phyloP scores from a whole-genome alignment of 1,140 invertebrate species.

The Polypedilum vanderplanki region DNA sequence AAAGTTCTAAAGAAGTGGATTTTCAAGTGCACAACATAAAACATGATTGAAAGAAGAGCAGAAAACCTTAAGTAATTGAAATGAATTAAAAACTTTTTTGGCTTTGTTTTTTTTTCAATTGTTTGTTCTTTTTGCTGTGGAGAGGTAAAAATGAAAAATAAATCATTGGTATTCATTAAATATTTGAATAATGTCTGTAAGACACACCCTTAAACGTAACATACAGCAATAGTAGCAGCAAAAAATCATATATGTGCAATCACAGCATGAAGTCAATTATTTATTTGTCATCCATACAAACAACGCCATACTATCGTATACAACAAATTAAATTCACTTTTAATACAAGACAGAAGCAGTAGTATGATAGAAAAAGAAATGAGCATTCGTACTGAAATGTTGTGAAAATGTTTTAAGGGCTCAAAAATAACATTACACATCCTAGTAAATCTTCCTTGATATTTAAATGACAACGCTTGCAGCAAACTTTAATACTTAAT shows the following conservation, averaged over 20 bases:
- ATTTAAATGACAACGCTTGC: too few species aligned
- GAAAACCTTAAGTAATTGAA: neutral
- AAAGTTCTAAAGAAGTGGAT: neutral
- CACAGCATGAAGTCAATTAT: slow-evolving; percentile 17
- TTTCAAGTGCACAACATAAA: neutral
- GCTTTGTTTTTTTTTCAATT: neutral
- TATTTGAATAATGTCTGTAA: neutral
- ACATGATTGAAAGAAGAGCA: neutral
- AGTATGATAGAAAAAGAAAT: too few species aligned
- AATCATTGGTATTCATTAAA: neutral
- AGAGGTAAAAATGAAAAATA: neutral
- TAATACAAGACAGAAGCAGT: neutral
- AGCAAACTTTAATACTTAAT: too few species aligned
- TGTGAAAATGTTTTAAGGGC: too few species aligned
- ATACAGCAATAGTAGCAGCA: neutral
- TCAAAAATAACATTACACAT: too few species aligned
- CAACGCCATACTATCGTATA: neutral
- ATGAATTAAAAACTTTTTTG: neutral
- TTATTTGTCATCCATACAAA: neutral
- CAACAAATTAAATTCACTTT: slow-evolving; percentile 6
- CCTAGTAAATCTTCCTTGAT: too few species aligned
- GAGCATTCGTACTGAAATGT: too few species aligned
- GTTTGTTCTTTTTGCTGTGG: neutral
- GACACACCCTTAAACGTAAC: neutral
- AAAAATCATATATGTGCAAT: slow-evolving; percentile 8